These are phyloP conservation scores for Aptenodytes patagonicus DNA, from an alignment of 2,113 vertebrate species.

Conservation along the genomic window DNA sequence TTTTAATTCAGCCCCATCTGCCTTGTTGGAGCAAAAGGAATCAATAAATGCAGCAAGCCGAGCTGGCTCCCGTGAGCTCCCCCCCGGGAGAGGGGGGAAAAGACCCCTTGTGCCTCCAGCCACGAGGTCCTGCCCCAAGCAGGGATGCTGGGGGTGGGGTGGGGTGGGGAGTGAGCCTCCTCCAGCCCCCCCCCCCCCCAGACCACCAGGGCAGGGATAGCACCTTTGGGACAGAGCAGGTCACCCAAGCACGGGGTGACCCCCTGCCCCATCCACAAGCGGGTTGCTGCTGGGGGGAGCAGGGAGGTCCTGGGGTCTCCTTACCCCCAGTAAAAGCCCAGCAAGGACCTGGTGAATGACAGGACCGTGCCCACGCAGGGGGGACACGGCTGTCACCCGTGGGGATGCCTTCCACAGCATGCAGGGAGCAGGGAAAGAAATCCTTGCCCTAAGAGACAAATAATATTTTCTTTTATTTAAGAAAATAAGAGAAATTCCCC, in stretches of 20 bases:
- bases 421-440: background rate
- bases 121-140: accelerated
- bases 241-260: background rate
- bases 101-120: background rate
- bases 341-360: background rate
- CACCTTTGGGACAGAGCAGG: background rate
- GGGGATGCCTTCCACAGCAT: no score
- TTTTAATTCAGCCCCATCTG: constrained; percentile 34
- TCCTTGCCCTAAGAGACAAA: background rate
- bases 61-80: background rate
- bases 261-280: background rate
- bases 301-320: background rate
- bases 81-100: background rate
- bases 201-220: no score
- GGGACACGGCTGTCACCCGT: accelerated
- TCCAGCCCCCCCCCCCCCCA: background rate
- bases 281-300: background rate
- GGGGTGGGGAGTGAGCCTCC: background rate
- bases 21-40: constrained; percentile 46
- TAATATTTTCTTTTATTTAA: constrained; percentile 48
- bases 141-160: background rate
- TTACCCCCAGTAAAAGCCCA: background rate
- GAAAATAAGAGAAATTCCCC: constrained; percentile 10
- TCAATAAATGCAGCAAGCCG: constrained; percentile 43
- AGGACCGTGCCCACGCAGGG: accelerated